phyloP scores from a whole-genome alignment of 2,797 vertebrate genomes.

The Lepus oiostolus region DNA sequence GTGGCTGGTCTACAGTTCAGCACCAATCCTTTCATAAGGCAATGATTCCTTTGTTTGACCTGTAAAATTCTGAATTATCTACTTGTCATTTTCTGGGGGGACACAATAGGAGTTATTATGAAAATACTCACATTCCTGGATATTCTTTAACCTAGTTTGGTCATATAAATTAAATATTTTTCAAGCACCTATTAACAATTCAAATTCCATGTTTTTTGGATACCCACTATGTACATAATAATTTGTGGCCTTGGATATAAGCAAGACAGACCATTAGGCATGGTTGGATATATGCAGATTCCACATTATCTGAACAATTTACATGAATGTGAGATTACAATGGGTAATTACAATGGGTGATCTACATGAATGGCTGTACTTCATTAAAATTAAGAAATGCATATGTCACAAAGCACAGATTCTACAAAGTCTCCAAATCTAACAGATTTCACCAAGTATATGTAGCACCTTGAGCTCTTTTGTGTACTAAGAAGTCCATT shows the following conservation, averaged over 20 bases:
- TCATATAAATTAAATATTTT: conserved; percentile 4
- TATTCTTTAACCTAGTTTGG: neutral
- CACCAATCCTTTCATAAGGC: neutral
- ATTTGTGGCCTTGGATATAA: neutral
- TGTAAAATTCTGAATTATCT: neutral
- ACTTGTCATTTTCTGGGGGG: neutral
- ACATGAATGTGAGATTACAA: neutral
- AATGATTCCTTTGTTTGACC: neutral
- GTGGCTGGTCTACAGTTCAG: neutral
- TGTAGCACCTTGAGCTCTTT: neutral
- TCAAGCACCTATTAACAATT: neutral
- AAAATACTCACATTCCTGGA: neutral
- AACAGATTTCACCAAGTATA: neutral
- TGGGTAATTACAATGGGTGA: neutral
- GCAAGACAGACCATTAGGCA: neutral
- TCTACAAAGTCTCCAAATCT: neutral
- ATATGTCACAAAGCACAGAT: neutral
- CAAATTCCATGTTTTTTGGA: neutral
- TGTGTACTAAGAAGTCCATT: neutral
- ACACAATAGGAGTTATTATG: neutral
- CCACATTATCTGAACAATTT: neutral
- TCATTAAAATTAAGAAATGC: neutral
- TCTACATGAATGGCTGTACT: neutral
- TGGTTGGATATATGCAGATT: neutral
- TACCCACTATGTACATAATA: neutral